phyloP scores from a whole-genome alignment of 1,140 invertebrate genomes.

The Plodia interpunctella region DNA sequence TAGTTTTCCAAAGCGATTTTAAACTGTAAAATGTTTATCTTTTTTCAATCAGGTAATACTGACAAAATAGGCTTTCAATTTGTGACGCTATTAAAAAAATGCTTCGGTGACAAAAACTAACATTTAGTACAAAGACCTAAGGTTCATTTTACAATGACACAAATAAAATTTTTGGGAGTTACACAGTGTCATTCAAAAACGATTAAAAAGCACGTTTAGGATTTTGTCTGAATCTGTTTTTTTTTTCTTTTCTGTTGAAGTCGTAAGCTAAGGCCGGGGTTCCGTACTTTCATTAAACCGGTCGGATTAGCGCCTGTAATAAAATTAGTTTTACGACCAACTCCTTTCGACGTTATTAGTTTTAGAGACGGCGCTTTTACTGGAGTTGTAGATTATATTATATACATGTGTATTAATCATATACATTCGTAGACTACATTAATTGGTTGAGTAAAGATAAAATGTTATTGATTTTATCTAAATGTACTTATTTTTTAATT shows the following conservation, averaged over 20 bases:
- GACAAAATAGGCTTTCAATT: not conserved
- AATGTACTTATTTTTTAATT: too few relatives aligned
- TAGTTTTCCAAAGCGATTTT: too few relatives aligned
- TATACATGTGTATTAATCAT: too few relatives aligned
- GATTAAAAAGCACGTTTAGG: slow-evolving; percentile 1
- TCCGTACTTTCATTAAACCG: not conserved
- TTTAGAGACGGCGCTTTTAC: not conserved
- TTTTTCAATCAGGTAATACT: not conserved
- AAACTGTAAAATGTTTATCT: too few relatives aligned
- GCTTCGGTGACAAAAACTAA: not conserved
- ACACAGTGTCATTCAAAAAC: not conserved
- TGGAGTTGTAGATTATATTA: too few relatives aligned
- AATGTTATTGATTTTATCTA: too few relatives aligned
- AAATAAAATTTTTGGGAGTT: not conserved
- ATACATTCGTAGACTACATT: too few relatives aligned
- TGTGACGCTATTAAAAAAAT: not conserved
- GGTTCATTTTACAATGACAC: not conserved
- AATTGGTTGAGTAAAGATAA: too few relatives aligned
- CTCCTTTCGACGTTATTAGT: not conserved
- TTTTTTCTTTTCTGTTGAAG: not conserved
- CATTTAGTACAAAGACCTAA: not conserved
- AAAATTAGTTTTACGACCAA: slow-evolving; percentile 1
- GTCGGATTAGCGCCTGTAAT: not conserved
- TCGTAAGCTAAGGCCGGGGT: not conserved
- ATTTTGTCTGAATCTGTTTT: not conserved